Evolutionary conservation across 1,140 invertebrate genomes (phyloP).

Genomic region (Scaptomyza montana): DNA sequence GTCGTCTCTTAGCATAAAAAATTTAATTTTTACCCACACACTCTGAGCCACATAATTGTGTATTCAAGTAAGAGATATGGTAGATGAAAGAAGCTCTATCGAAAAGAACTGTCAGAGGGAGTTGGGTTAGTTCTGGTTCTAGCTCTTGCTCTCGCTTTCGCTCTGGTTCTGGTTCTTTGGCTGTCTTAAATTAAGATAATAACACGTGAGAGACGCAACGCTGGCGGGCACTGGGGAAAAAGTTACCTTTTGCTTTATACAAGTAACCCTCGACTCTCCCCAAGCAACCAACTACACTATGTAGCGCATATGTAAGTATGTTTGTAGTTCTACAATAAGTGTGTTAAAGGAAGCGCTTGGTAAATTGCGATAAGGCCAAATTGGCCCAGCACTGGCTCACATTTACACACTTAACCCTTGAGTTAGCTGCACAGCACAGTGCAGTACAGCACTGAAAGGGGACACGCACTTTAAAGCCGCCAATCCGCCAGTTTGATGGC

Average conservation of each 20-base stretch:
- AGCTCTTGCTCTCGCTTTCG: not conserved
- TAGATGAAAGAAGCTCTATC: constrained; percentile 72
- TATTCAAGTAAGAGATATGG: constrained; percentile 79
- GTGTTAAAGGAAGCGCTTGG: constrained; percentile 55
- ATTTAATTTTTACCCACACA: constrained; percentile 71
- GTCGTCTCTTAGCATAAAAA: constrained; percentile 63
- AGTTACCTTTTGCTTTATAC: constrained; percentile 21
- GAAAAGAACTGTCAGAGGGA: not conserved
- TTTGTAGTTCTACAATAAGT: constrained; percentile 16
- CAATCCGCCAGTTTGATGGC: constrained; percentile 62
- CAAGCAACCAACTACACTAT: too few species aligned
- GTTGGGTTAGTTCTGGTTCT: not conserved
- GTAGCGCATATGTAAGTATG: not conserved
- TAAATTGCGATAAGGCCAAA: constrained; percentile 75
- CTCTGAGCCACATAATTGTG: constrained; percentile 69
- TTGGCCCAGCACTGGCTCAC: constrained; percentile 60
- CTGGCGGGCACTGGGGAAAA: constrained; percentile 9
- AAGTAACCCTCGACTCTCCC: constrained; percentile 13
- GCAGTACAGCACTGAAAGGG: constrained; percentile 26
- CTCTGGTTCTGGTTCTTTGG: constrained; percentile 13
- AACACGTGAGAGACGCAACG: constrained; percentile 64
- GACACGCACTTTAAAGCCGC: constrained; percentile 72
- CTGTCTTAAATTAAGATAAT: constrained; percentile 78
- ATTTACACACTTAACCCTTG: constrained; percentile 75
- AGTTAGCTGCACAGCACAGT: constrained; percentile 21